Evolutionary conservation across 2,797 vertebrate species (phyloP), one percentile per base, ranked within the genome.

Genomic region (Mormyrops attenuatus): DNA sequence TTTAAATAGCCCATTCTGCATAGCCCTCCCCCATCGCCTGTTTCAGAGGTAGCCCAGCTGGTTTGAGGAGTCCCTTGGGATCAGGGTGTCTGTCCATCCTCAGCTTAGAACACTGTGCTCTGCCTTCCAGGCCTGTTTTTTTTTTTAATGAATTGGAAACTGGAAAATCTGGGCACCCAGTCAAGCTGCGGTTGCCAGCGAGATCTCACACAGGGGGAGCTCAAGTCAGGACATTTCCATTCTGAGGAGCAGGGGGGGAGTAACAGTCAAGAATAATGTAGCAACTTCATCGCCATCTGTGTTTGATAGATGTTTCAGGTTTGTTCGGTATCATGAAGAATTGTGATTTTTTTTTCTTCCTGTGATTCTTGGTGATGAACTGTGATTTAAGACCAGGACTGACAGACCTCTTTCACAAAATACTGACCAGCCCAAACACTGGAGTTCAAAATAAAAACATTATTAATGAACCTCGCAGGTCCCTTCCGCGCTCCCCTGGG

Each of bases 351-450:
- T 90, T 93, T 91, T 80, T 26, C 57, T 87, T 89, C 47, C 94
- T 94, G 95, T 95, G 93, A 93, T 93, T 95, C 89, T 92, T 94
- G 90, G 95, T 95, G 93, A 95, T 92, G 92, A 94, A 93, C 92
- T 92, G 93, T 94, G 91, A 89, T 92, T 92, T 93, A 92, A 93
- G 92, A 92, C 92, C 92, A 93, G 94, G 93, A 94, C 92, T 92
- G 93, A 90, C 94, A 95, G 95, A 95, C 92, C 87, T 91, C 89
- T 85, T 85, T 87, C 47, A 87, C 85, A 89, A 63, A 87, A 77
- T 57, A 80, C 85, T 89, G 82, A 73, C 57, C 82, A 89, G 88
- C 47, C 60, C 17, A 80, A 73, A 80, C 13, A 77, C 47, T 55
- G 30, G 30, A 15, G n/a, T 60, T 50, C 5, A 63, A 63, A 41